phyloP scores from a whole-genome alignment of 2,113 vertebrate species.

The Leptodactylus fuscus region DNA sequence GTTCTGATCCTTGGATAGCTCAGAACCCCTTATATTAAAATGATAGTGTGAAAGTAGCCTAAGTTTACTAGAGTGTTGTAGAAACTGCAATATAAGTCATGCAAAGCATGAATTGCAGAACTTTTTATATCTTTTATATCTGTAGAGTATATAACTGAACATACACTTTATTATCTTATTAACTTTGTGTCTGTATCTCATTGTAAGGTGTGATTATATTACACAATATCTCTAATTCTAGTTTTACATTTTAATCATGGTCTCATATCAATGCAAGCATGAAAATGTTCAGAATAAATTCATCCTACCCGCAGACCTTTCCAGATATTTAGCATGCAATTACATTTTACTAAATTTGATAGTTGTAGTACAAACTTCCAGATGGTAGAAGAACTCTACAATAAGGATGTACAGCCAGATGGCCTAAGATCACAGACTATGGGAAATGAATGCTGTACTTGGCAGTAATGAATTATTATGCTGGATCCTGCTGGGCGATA shows the following conservation, averaged over 20 bases:
- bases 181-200: too few species aligned
- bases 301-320: not conserved
- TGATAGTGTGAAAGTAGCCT: too few species aligned
- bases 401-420: constrained; percentile 44
- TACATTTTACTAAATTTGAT: not conserved
- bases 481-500: constrained; percentile 3
- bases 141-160: too few species aligned
- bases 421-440: constrained; percentile 30
- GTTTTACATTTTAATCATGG: not conserved
- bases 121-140: too few species aligned
- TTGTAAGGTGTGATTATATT: too few species aligned
- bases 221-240: not conserved
- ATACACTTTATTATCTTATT: too few species aligned
- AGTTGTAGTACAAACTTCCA: constrained; percentile 33
- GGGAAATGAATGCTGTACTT: constrained; percentile 5
- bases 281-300: not conserved
- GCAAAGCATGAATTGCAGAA: too few species aligned
- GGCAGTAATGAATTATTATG: constrained; percentile 8
- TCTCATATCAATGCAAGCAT: not conserved
- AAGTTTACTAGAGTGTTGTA: too few species aligned
- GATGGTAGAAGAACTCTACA: constrained; percentile 9
- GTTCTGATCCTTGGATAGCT: too few species aligned
- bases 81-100: too few species aligned
- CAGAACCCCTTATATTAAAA: too few species aligned
- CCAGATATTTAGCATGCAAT: not conserved